A percentile compares a stretch with the other conserved stretches of the same genome.
Conservation (phyloP, 2,797 vertebrate genomes). For the Microctenopoma lineatum region DNA sequence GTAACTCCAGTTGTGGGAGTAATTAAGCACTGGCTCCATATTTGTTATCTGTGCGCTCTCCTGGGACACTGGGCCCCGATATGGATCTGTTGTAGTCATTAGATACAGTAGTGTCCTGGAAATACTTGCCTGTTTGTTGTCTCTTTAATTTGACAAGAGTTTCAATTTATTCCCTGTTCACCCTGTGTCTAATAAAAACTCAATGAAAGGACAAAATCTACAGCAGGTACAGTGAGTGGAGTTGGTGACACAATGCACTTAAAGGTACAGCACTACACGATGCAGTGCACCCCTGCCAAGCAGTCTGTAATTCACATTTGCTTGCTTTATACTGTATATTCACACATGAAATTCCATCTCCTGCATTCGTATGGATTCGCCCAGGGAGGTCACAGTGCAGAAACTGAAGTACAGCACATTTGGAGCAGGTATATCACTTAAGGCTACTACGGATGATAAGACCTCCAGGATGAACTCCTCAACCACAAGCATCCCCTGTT, state of each 20-base stretch:
- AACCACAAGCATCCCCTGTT: constrained; percentile 53
- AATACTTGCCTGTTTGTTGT: constrained; percentile 73
- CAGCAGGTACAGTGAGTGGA: constrained; percentile 20
- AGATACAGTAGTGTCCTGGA: constrained; percentile 75
- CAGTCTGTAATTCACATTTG: constrained; percentile 39
- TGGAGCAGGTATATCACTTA: constrained; percentile 14
- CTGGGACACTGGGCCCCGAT: constrained; percentile 62
- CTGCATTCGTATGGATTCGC: constrained; percentile 27
- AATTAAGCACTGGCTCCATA: constrained; percentile 75
- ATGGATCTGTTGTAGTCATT: constrained; percentile 81
- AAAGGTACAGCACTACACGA: constrained; percentile 4
- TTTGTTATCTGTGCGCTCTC: constrained; percentile 71
- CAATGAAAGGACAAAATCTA: constrained; percentile 38
- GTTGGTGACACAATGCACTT: constrained; percentile 22
- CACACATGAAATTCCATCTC: constrained; percentile 3
- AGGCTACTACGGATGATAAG: constrained; percentile 25
- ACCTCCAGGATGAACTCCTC: constrained; percentile 60
- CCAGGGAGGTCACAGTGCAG: constrained; percentile 25
- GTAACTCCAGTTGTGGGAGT: constrained; percentile 64
- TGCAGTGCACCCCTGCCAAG: constrained; percentile 16
- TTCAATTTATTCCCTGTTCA: constrained; percentile 64
- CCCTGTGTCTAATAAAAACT: constrained; percentile 32
- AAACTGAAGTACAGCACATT: not conserved
- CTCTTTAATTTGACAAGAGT: constrained; percentile 78
- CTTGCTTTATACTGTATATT: not conserved